Evolutionary conservation across 2,888 invertebrate species (phyloP), one percentile per base, ranked within the genome.

Genomic region (Polymixis flavicincta): DNA sequence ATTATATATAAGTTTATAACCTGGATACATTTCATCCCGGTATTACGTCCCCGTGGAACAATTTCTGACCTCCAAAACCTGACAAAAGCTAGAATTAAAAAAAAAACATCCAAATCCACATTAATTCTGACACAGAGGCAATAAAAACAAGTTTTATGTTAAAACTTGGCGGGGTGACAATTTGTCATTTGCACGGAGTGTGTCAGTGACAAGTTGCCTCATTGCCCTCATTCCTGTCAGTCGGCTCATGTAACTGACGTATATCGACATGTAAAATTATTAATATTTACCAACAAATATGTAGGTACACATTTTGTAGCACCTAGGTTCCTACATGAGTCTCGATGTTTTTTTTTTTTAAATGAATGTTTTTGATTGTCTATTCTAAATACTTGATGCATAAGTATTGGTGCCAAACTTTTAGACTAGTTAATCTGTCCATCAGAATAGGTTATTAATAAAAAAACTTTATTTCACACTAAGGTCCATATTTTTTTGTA

Each of bases 121-220:
- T 68, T 55, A 37, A 22, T 37, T n/a, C n/a, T 45, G 28, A 19
- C 57, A 32, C 25, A 32, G 14, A 8, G 22, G 64, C 22, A 68
- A 68, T 77, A 64, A 82, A 76, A 68, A 77, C 61, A 55, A 54
- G 48, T 25, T 82, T 78, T 19, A 48, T 57, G 22, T 52, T 69
- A 54, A 45, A 77, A 59, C 48, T 42, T 59, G 48, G 25, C 14
- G 57, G 59, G 13, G 55, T 66, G 19, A 57, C 71, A 78, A 63
- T 83, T 66, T 78, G 80, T 83, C 80, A 28, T 14, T 2, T 52
- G 42, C 84, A 83, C 54, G 17, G 0, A 48, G 50, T 28, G 42
- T 80, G 80, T 25, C 25, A 57, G 61, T 78, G 80, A 80, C 80
- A 80, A n/a, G 57, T 57, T 50, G n/a, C n/a, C 61, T 82, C 28